Conservation (phyloP, 1,140 invertebrate species). For the Spodoptera frugiperda region DNA sequence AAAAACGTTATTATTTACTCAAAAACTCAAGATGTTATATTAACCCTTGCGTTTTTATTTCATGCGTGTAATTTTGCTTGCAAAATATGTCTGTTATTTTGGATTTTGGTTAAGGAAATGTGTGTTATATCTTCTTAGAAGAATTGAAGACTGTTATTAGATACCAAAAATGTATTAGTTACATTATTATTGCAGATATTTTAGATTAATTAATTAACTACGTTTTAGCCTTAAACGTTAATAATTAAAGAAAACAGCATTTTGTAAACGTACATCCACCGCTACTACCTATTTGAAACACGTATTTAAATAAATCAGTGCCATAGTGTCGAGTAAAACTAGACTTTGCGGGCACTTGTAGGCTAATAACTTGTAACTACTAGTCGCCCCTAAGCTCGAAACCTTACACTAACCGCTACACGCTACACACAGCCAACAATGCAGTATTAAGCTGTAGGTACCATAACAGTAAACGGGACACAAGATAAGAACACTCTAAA, state of each 20-base stretch:
- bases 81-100: not conserved
- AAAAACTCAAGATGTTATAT: slow-evolving; percentile 34
- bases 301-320: too few relatives aligned
- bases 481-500: slow-evolving; percentile 23
- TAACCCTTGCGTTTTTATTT: slow-evolving; percentile 33
- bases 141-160: too few relatives aligned
- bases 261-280: too few relatives aligned
- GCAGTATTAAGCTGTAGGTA: not conserved
- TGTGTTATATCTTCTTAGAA: too few relatives aligned
- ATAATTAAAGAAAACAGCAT: too few relatives aligned
- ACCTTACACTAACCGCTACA: slow-evolving; percentile 18
- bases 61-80: not conserved
- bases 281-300: too few relatives aligned
- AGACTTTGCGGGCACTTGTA: not conserved
- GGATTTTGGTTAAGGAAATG: too few relatives aligned
- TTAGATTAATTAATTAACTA: too few relatives aligned
- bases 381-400: slow-evolving; percentile 14
- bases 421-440: slow-evolving; percentile 4
- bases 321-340: not conserved
- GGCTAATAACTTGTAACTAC: slow-evolving; percentile 9
- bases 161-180: too few relatives aligned
- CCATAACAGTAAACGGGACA: slow-evolving; percentile 10
- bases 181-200: too few relatives aligned
- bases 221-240: too few relatives aligned
- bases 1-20: slow-evolving; percentile 49